Percentiles rank a stretch among this genome's conserved stretches.
These are phyloP conservation scores for Microdon myrmicae DNA, from an alignment of 2,888 invertebrate species.

Conservation along the genomic window DNA sequence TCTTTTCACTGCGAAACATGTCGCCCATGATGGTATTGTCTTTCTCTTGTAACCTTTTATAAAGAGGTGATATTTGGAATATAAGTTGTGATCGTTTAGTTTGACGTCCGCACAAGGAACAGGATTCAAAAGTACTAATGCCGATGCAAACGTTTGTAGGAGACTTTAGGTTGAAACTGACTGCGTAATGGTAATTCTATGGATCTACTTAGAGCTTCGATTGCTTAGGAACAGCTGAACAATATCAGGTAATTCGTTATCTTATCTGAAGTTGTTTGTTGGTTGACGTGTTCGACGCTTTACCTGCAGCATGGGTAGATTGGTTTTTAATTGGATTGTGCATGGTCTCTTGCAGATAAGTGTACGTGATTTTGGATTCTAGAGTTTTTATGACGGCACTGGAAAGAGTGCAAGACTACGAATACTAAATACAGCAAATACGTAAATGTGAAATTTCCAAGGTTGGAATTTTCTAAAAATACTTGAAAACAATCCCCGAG, in stretches of 20 bases:
- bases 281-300: constrained; percentile 26
- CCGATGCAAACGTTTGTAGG: too few relatives aligned
- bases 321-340: constrained; percentile 29
- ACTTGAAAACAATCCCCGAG: too few relatives aligned
- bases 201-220: constrained; percentile 26
- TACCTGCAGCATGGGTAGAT: constrained; percentile 30
- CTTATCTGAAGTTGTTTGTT: constrained; percentile 31
- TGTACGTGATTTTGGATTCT: too few relatives aligned
- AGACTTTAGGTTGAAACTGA: too few relatives aligned
- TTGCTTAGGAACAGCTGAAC: constrained; percentile 18
- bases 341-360: constrained; percentile 14
- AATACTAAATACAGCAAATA: too few relatives aligned
- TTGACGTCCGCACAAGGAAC: too few relatives aligned
- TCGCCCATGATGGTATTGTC: constrained; percentile 72
- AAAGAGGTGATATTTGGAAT: constrained; percentile 16
- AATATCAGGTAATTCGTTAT: constrained; percentile 29
- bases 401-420: too few relatives aligned
- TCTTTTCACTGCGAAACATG: constrained; percentile 90
- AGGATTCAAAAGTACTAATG: too few relatives aligned
- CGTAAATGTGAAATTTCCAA: too few relatives aligned
- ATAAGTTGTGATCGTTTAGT: constrained; percentile 21
- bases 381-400: too few relatives aligned
- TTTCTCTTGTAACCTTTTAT: constrained; percentile 25
- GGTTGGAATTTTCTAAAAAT: too few relatives aligned
- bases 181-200: constrained; percentile 39